Evolutionary conservation across 2,113 vertebrate genomes (phyloP).

Genomic region (Ptilonorhynchus violaceus): DNA sequence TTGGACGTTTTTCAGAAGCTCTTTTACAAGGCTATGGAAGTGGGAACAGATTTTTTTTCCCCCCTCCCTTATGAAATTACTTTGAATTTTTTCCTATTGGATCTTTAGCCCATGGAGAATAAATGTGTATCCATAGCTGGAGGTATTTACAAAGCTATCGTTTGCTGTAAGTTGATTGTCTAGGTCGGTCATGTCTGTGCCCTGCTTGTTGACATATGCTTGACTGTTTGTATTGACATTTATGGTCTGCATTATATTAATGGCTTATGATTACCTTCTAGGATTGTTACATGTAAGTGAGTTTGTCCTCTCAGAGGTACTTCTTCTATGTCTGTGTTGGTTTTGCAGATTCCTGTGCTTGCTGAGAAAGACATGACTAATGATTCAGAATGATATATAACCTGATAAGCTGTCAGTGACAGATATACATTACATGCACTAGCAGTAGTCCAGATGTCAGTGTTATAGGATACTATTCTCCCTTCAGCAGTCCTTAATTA

Average conservation of each 20-base stretch:
- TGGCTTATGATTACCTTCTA: slow-evolving; percentile 12
- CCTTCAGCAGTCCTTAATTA: slow-evolving; percentile 38
- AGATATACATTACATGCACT: slow-evolving; percentile 13
- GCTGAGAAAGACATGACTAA: slow-evolving; percentile 60
- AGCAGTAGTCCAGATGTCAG: slow-evolving; percentile 51
- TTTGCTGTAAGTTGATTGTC: slow-evolving; percentile 6
- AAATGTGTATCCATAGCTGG: slow-evolving; percentile 17
- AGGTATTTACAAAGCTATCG: slow-evolving; percentile 50
- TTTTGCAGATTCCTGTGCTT: slow-evolving; percentile 43
- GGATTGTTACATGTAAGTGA: not conserved
- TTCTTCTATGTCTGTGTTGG: slow-evolving; percentile 1
- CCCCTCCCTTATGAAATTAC: slow-evolving; percentile 1
- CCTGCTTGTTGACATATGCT: slow-evolving; percentile 2
- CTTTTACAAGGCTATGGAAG: slow-evolving; percentile 63
- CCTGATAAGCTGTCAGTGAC: slow-evolving; percentile 60
- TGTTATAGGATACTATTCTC: slow-evolving; percentile 8
- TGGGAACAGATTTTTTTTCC: slow-evolving; percentile 23
- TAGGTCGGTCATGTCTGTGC: not conserved
- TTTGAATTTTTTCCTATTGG: slow-evolving; percentile 19
- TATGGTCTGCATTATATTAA: slow-evolving; percentile 34
- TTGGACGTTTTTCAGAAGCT: slow-evolving; percentile 44
- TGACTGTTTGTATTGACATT: slow-evolving; percentile 37
- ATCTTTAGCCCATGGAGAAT: not conserved
- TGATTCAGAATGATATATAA: slow-evolving; percentile 60
- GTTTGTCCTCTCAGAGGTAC: slow-evolving; percentile 28